Percentiles rank a stretch among this genome's conserved stretches.
phyloP scores from a whole-genome alignment of 2,113 vertebrate genomes.

The Egretta garzetta region DNA sequence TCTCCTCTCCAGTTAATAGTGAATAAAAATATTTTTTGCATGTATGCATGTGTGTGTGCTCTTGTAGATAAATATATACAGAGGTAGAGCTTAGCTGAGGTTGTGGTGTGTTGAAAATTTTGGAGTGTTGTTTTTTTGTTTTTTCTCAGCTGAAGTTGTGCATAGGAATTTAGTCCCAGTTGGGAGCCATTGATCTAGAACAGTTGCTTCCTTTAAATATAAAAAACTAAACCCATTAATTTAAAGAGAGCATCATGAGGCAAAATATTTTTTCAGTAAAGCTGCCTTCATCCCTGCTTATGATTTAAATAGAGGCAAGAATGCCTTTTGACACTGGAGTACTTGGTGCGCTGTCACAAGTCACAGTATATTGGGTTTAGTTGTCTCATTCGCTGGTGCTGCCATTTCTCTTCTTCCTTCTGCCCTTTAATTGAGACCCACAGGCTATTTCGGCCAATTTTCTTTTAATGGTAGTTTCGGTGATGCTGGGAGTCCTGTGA shows the following conservation, averaged over 20 bases:
- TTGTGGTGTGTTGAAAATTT: background rate
- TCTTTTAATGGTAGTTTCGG: too few species aligned
- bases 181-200: background rate
- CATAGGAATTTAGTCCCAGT: background rate
- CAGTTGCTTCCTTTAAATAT: background rate
- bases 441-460: too few species aligned
- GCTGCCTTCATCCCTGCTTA: background rate
- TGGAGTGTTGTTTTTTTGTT: background rate
- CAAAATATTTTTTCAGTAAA: background rate
- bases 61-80: background rate
- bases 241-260: fast-evolving
- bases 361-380: background rate
- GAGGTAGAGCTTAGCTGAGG: background rate
- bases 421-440: background rate
- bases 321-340: background rate
- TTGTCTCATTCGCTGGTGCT: background rate
- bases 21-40: background rate
- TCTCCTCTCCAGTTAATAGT: background rate
- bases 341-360: fast-evolving
- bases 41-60: background rate
- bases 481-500: background rate
- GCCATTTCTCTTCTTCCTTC: background rate
- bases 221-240: background rate
- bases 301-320: background rate
- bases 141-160: background rate